Percentiles rank a stretch among this genome's conserved stretches.
Evolutionary conservation across 1,140 invertebrate genomes (phyloP).

Genomic region (Thereuonema tuberculata): DNA sequence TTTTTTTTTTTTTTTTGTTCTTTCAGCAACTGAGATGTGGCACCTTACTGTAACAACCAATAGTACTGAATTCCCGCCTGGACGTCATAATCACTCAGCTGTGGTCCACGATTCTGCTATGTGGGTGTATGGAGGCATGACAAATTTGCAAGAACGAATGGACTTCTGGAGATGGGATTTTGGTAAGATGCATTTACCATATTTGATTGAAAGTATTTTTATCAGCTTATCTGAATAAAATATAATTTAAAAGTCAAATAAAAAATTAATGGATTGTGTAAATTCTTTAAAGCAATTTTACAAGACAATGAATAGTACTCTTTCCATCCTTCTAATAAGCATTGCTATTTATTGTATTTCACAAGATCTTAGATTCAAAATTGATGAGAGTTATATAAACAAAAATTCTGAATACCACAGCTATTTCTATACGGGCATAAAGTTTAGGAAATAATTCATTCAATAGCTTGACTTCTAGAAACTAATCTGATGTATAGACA

Average conservation of each 20-base stretch:
- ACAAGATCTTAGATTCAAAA: too few relatives aligned
- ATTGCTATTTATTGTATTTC: too few relatives aligned
- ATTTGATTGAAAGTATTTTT: background rate
- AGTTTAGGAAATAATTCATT: too few relatives aligned
- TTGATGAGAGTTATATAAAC: too few relatives aligned
- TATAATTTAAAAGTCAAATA: too few relatives aligned
- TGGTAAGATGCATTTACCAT: slow-evolving; percentile 29
- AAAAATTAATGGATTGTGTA: too few relatives aligned
- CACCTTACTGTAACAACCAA: slow-evolving; percentile 21
- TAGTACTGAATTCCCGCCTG: slow-evolving; percentile 39
- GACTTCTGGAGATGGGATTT: slow-evolving; percentile 78
- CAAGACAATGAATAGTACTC: background rate
- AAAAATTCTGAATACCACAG: too few relatives aligned
- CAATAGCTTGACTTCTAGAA: too few relatives aligned
- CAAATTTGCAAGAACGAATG: slow-evolving; percentile 58
- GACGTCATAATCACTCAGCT: slow-evolving; percentile 70
- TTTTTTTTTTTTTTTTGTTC: too few relatives aligned
- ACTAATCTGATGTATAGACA: too few relatives aligned
- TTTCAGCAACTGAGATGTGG: slow-evolving; percentile 45
- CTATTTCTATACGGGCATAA: too few relatives aligned
- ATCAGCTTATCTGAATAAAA: background rate
- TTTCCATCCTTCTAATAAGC: background rate
- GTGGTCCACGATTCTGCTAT: slow-evolving; percentile 60
- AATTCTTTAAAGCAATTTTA: background rate
- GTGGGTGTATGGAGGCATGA: slow-evolving; percentile 83